These are phyloP conservation scores for Eleginops maclovinus DNA, from an alignment of 2,113 vertebrate genomes.

Conservation along the genomic window DNA sequence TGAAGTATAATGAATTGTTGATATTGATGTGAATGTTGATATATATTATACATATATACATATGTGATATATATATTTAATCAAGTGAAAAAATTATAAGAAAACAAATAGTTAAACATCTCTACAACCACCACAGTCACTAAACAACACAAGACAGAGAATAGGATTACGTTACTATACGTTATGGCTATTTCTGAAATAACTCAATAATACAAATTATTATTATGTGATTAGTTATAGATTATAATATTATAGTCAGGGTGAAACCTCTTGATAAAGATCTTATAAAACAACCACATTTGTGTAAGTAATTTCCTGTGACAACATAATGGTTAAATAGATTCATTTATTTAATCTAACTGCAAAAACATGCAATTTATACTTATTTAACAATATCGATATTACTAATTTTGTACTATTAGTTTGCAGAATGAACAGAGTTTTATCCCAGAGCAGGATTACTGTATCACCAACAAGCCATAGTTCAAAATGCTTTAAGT, in stretches of 20 bases:
- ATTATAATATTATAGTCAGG: background rate
- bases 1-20: too few species aligned
- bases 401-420: background rate
- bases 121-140: too few species aligned
- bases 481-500: background rate
- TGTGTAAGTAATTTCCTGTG: background rate
- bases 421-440: background rate
- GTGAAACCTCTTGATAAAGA: background rate
- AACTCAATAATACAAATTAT: background rate
- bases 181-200: background rate
- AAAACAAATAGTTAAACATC: too few species aligned
- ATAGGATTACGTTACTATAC: background rate
- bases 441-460: background rate
- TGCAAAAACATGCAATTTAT: background rate
- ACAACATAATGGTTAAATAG: background rate
- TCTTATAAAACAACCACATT: background rate
- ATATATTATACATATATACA: too few species aligned
- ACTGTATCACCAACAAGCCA: background rate
- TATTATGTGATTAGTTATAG: background rate
- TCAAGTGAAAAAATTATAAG: too few species aligned
- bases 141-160: too few species aligned
- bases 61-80: too few species aligned
- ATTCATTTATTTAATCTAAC: background rate
- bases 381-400: background rate
- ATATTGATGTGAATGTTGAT: too few species aligned